Base-by-base conservation (phyloP, 1,140 invertebrate genomes). In the Drosophila setifemur region DNA sequence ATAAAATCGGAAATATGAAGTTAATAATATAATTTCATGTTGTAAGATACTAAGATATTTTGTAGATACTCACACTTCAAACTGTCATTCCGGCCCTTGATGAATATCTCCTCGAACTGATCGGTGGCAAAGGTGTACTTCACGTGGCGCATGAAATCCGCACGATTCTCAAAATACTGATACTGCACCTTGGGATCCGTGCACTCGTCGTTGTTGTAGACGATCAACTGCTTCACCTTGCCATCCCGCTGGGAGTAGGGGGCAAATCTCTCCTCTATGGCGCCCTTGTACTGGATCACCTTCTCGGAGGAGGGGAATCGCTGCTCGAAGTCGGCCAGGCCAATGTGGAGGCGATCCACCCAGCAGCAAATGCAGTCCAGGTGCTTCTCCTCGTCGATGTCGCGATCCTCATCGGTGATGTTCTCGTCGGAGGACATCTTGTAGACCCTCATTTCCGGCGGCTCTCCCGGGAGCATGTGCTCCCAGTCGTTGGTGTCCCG, bases 341-440 rank as follows among this genome's bases (percentile, higher is more conserved):
- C 91, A 14, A 98, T 93, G 42, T 93, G 91, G 4, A 97, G 92
- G 33, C 93, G 92, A 43, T 93, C 91, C 3, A 96, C 94, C 94
- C 96, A 98, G 7, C 91, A 88, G n/a, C 55, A 64, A 0, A 96
- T 96, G 92, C 96, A 94, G 68, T 96, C 95, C 14, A 97, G 90
- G 90, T 95, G 95, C 86, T 96, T 96, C 68, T 95, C 94, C 23
- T 92, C 90, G 14, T 91, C 74, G 1, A 92, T 89, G 3, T 92
- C 90, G 0, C 47, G 67, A 0, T 71, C 63, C 3, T 48, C 52
- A 1, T 73, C 75, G 7, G 42, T 31, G 0, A 89, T 57, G 18
- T 92, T 81, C 54, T 92, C 91, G 29, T 91, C 89, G 4, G 89
- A 90, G 7, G 90, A 83, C 9, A 66, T 48, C 8, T 70, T 71